Evolutionary conservation across 2,113 vertebrate genomes (phyloP).

Genomic region (Delphinapterus leucas): DNA sequence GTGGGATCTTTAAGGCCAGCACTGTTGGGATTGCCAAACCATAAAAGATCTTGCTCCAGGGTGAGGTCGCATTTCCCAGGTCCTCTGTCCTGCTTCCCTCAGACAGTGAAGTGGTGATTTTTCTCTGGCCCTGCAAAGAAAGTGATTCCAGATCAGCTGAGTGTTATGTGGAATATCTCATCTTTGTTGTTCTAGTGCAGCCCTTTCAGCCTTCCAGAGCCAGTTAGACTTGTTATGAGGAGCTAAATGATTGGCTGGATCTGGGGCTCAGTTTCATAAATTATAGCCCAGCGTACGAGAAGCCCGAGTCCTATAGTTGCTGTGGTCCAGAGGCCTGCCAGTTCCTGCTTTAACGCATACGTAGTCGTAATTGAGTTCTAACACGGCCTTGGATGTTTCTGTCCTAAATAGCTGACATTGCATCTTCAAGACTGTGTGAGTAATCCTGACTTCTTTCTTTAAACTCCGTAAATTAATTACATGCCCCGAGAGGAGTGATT

Average conservation of each 20-base stretch:
- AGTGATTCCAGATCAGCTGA: constrained; percentile 80
- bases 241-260: constrained; percentile 82
- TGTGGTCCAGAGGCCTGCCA: constrained; percentile 82
- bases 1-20: neutral
- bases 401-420: constrained; percentile 80
- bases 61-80: neutral
- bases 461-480: constrained; percentile 76
- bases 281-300: constrained; percentile 77
- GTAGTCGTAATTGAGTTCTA: constrained; percentile 77
- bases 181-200: constrained; percentile 78
- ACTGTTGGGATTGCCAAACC: neutral
- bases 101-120: constrained; percentile 48
- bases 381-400: constrained; percentile 83
- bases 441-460: constrained; percentile 79
- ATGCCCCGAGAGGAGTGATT: constrained; percentile 69
- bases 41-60: constrained; percentile 5
- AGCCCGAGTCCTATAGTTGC: constrained; percentile 80
- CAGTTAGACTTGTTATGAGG: constrained; percentile 86
- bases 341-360: constrained; percentile 79
- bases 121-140: constrained; percentile 53
- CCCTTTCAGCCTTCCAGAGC: constrained; percentile 81
- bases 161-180: constrained; percentile 77
- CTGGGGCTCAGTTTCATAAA: constrained; percentile 83
- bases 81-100: constrained; percentile 60
- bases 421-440: constrained; percentile 86